A percentile compares a stretch with the other conserved stretches of the same genome.
Conservation (phyloP, 1,140 invertebrate genomes). For the Choristoneura fumiferana region DNA sequence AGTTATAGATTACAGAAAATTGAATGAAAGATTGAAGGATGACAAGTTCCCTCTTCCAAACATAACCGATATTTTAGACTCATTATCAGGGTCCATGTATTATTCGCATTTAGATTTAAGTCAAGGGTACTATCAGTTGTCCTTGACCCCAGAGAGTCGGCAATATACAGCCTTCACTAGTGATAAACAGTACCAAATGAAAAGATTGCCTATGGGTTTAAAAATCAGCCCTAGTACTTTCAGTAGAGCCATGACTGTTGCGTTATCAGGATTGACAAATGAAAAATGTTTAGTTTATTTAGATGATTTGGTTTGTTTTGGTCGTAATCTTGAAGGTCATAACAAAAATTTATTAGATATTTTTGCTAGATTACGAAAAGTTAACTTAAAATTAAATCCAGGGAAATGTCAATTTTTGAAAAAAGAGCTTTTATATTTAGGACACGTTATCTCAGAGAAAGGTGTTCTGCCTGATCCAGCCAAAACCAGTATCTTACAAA, state of each 20-base stretch:
- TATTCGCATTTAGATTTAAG: slow-evolving; percentile 75
- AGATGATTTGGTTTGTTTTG: slow-evolving; percentile 35
- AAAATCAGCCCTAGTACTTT: slow-evolving; percentile 33
- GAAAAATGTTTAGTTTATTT: slow-evolving; percentile 35
- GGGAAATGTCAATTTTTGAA: slow-evolving; percentile 47
- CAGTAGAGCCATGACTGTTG: slow-evolving; percentile 31
- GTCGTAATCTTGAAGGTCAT: slow-evolving; percentile 28
- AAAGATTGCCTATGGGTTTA: slow-evolving; percentile 56
- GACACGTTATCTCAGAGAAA: slow-evolving; percentile 40
- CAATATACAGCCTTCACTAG: slow-evolving; percentile 68
- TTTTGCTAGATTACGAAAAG: slow-evolving; percentile 31
- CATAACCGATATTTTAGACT: slow-evolving; percentile 34
- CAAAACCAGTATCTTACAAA: slow-evolving; percentile 36
- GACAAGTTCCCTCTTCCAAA: slow-evolving; percentile 40
- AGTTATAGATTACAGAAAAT: slow-evolving; percentile 36
- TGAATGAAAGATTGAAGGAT: slow-evolving; percentile 27
- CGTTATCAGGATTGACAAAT: slow-evolving; percentile 29
- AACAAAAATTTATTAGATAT: slow-evolving; percentile 34
- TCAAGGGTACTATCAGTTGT: slow-evolving; percentile 76
- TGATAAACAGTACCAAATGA: slow-evolving; percentile 37
- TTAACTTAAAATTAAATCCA: slow-evolving; percentile 49
- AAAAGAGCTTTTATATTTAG: slow-evolving; percentile 44
- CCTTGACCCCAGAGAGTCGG: slow-evolving; percentile 37
- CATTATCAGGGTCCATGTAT: slow-evolving; percentile 31
- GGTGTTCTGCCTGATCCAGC: slow-evolving; percentile 41